These are phyloP conservation scores for Mesoligia furuncula DNA, from an alignment of 2,888 invertebrate genomes.

Conservation along the genomic window DNA sequence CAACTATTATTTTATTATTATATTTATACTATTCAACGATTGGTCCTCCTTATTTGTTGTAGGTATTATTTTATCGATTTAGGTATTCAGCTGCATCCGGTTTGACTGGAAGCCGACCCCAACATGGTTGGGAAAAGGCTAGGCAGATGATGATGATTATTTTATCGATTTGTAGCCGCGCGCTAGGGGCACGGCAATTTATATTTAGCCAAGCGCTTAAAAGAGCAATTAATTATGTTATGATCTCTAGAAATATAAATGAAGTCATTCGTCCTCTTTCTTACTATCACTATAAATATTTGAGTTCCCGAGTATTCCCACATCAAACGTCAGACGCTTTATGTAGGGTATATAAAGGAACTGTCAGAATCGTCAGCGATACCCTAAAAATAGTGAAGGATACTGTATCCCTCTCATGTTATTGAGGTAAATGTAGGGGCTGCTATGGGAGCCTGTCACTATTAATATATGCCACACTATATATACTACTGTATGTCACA, in stretches of 20 bases:
- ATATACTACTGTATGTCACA: not conserved
- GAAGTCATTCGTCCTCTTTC: not conserved
- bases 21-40: no score
- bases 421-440: conserved; percentile 26
- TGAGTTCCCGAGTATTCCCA: conserved; percentile 6
- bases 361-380: conserved; percentile 22
- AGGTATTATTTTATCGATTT: no score
- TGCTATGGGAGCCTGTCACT: conserved; percentile 6
- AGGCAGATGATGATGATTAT: no score
- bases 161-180: no score
- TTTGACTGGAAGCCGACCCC: no score
- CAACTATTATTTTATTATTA: no score
- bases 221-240: no score
- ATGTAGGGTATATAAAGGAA: conserved; percentile 8
- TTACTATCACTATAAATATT: not conserved
- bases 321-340: conserved; percentile 20
- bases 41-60: no score
- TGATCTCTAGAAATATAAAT: not conserved
- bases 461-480: not conserved
- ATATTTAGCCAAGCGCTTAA: no score
- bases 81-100: no score
- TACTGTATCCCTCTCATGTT: conserved; percentile 33
- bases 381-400: conserved; percentile 29
- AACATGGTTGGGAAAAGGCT: no score
- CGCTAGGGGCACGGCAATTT: no score